Evolutionary conservation across 2,888 invertebrate species (phyloP), one percentile per base, ranked within the genome.

Genomic region (Epinotia nisella): DNA sequence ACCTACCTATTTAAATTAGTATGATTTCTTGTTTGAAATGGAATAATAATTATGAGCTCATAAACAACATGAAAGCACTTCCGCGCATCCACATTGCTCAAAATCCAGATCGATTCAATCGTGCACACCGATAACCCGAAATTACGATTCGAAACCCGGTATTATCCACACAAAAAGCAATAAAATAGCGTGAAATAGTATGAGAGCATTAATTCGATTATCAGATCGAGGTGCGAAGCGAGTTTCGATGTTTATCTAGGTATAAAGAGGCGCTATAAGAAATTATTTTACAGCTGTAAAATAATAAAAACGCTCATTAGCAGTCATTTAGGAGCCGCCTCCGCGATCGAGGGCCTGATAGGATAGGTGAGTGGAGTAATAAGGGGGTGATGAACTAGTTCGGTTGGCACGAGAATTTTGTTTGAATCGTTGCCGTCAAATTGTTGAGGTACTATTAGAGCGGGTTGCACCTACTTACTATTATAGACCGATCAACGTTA

Each of bases 221-320:
- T 93, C 93, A 93, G 93, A 93, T 93, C 80, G 90, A 93, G 91
- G 93, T 93, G 93, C 87, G 91, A 93, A 93, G 92, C 92, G 92
- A 86, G 91, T 91, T 93, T 90, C 84, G 93, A 93, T 93, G 93
- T 93, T 93, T 93, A 93, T 93, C 93, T 93, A 92, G 88, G 91
- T 88, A 91, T 92, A 92, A 92, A 92, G 91, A 93, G 91, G 91
- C 87, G 85, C 89, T 90, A 88, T 88, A 90, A 91, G 91, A 91
- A 93, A 93, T 93, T 92, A 93, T 93, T 92, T 93, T 89, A 93
- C 91, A 87, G 81, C 90, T 90, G 87, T 91, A 89, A 92, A 93
- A 93, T 93, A 92, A 92, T 92, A 92, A 92, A 93, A 92, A 90
- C 87, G 86, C 90, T 93, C 89, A 93, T 93, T 93, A 93, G 92